phyloP scores from a whole-genome alignment of 1,140 invertebrate genomes.

The Anastatus disparis region DNA sequence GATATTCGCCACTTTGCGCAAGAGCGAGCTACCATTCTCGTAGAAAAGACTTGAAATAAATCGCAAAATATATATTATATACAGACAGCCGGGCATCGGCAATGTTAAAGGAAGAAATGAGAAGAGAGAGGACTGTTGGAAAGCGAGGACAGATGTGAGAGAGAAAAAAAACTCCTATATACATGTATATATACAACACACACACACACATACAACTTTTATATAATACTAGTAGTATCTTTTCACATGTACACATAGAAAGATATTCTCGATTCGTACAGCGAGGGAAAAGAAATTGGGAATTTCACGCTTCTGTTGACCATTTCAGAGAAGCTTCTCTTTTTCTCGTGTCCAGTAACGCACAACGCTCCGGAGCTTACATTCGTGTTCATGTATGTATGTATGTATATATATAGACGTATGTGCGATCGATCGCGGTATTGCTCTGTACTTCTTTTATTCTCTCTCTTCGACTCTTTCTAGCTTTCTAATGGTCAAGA shows the following conservation, averaged over 20 bases:
- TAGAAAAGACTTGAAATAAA: slow-evolving; percentile 33
- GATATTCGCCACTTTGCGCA: slow-evolving; percentile 24
- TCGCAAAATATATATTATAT: slow-evolving; percentile 27
- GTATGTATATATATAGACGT: too few species aligned
- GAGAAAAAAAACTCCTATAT: too few species aligned
- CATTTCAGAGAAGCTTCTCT: slow-evolving; percentile 34
- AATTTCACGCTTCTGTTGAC: slow-evolving; percentile 65
- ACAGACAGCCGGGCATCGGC: neutral
- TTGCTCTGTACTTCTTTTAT: too few species aligned
- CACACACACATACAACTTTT: too few species aligned
- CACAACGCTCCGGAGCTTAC: neutral
- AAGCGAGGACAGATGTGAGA: too few species aligned
- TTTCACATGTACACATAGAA: too few species aligned
- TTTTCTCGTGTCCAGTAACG: neutral
- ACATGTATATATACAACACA: too few species aligned
- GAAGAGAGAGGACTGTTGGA: too few species aligned
- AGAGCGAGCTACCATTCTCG: too few species aligned
- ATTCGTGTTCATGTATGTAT: neutral
- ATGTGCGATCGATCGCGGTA: slow-evolving; percentile 19
- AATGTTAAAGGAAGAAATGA: too few species aligned
- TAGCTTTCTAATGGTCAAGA: slow-evolving; percentile 27
- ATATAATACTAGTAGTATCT: too few species aligned
- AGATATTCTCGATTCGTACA: slow-evolving; percentile 50
- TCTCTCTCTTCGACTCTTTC: too few species aligned
- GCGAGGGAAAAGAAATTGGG: slow-evolving; percentile 62